Evolutionary conservation across 1,140 invertebrate genomes (phyloP).

Genomic region (Dysdera silvatica): DNA sequence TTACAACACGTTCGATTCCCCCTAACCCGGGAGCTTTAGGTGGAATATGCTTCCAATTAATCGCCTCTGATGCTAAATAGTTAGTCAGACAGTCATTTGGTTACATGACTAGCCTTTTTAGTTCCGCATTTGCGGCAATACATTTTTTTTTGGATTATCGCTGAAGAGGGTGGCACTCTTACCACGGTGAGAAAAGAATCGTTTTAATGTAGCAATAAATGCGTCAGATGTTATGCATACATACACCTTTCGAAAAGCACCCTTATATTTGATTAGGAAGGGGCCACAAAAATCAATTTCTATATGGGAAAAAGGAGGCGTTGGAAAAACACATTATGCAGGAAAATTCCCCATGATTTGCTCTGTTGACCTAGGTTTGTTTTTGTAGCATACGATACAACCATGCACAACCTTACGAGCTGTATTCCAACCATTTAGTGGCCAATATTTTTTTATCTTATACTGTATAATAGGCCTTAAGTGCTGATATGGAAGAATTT

Average conservation of each 20-base stretch:
- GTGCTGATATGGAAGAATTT: too few relatives aligned
- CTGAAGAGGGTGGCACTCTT: slow-evolving; percentile 10
- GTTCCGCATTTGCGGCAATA: slow-evolving; percentile 16
- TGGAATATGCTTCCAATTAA: too few relatives aligned
- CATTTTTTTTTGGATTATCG: slow-evolving; percentile 27
- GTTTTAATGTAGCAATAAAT: slow-evolving; percentile 41
- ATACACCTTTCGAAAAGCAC: not conserved
- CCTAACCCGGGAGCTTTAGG: too few relatives aligned
- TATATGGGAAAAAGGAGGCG: not conserved
- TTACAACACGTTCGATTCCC: too few relatives aligned
- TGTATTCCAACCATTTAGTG: too few relatives aligned
- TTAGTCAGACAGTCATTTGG: too few relatives aligned
- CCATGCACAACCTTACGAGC: not conserved
- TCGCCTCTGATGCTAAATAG: too few relatives aligned
- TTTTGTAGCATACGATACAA: not conserved
- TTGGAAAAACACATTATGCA: not conserved
- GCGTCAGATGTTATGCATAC: slow-evolving; percentile 35
- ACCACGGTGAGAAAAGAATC: slow-evolving; percentile 42
- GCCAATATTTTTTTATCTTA: too few relatives aligned
- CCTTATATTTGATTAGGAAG: not conserved
- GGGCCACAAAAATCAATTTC: not conserved
- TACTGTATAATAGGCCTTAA: too few relatives aligned
- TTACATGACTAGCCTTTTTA: too few relatives aligned
- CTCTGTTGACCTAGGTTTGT: not conserved
- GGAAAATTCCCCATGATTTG: not conserved